Percentiles rank a stretch among this genome's conserved stretches.
phyloP scores from a whole-genome alignment of 2,797 vertebrate genomes.

The Alouatta caraya region DNA sequence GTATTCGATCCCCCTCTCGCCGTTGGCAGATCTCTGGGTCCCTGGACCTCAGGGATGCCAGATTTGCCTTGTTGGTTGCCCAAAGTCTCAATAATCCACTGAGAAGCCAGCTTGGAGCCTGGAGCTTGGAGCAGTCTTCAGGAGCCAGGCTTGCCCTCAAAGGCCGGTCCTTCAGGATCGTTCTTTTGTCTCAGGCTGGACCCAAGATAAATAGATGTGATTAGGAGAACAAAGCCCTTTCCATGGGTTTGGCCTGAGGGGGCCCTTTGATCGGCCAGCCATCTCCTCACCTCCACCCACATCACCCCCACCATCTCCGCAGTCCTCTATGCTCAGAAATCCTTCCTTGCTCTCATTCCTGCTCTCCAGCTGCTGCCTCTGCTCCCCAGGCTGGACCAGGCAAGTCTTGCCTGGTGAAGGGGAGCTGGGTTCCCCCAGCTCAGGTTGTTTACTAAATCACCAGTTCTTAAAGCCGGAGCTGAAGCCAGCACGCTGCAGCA shows the following conservation, averaged over 20 bases:
- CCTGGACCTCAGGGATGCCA: background rate
- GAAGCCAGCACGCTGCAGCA: background rate
- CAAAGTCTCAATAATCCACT: background rate
- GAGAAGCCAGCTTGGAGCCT: background rate
- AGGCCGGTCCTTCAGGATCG: conserved; percentile 14
- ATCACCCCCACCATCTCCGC: background rate
- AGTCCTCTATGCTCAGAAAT: background rate
- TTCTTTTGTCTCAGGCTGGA: conserved; percentile 55
- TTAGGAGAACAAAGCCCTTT: conserved; percentile 69
- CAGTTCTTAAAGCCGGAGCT: background rate
- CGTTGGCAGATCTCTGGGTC: background rate
- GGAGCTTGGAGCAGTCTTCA: background rate
- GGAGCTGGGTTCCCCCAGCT: background rate
- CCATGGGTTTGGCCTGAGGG: conserved; percentile 46
- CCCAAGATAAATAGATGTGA: conserved; percentile 59
- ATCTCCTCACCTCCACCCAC: background rate
- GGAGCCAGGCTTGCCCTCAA: background rate
- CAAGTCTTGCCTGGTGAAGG: background rate
- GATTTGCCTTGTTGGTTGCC: background rate
- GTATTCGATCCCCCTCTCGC: background rate
- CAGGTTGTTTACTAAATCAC: conserved; percentile 42
- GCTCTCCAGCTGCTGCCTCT: background rate
- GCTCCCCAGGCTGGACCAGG: background rate
- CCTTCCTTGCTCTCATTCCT: background rate
- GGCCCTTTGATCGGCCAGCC: conserved; percentile 58